phyloP scores from a whole-genome alignment of 2,797 vertebrate species.

The Sarcophilus harrisii region DNA sequence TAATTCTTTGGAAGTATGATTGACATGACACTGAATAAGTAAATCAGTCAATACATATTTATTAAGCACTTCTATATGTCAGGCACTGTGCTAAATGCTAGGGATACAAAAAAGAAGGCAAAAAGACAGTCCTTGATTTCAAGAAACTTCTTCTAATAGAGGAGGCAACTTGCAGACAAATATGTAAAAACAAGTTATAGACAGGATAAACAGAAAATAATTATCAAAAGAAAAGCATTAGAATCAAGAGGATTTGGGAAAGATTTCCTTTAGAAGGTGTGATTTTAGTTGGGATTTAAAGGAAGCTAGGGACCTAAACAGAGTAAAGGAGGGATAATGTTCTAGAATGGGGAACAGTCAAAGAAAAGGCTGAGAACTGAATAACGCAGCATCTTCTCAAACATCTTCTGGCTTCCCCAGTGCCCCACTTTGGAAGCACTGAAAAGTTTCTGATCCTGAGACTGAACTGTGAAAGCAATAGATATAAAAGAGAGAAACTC shows the following conservation, averaged over 20 bases:
- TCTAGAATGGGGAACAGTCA: background rate
- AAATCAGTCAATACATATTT: background rate
- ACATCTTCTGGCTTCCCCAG: too few relatives aligned
- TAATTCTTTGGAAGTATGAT: background rate
- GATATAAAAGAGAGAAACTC: too few relatives aligned
- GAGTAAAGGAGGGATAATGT: background rate
- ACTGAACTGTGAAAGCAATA: too few relatives aligned
- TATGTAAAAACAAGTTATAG: background rate
- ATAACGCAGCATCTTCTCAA: background rate
- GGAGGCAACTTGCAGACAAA: background rate
- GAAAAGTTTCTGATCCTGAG: too few relatives aligned
- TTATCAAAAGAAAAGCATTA: background rate
- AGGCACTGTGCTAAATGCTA: background rate
- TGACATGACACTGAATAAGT: background rate
- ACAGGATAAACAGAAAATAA: background rate
- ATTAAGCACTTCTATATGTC: background rate
- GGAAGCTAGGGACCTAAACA: background rate
- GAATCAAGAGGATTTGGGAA: background rate
- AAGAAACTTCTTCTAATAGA: background rate
- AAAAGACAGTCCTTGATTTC: background rate
- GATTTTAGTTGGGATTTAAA: background rate
- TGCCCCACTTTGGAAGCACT: too few relatives aligned
- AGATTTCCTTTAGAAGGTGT: background rate
- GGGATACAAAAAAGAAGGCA: background rate
- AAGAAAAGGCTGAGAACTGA: background rate